Percentiles rank a stretch among this genome's conserved stretches.
phyloP scores from a whole-genome alignment of 2,888 invertebrate genomes.

The Parnassius orleans region DNA sequence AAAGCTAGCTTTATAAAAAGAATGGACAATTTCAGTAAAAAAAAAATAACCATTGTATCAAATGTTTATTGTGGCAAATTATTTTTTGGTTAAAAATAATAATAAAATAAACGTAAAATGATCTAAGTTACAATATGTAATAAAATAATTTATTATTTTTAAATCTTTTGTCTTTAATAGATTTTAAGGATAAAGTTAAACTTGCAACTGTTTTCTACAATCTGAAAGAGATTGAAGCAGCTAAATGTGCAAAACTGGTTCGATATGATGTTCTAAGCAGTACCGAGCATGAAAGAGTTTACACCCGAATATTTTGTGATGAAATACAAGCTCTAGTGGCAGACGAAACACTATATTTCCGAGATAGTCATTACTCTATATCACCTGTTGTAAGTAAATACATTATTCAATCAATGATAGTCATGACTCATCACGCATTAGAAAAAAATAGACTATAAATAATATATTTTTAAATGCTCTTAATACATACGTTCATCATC shows the following conservation, averaged over 20 bases:
- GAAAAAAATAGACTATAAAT: no score
- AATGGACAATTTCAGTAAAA: background rate
- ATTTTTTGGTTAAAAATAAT: no score
- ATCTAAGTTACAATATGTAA: no score
- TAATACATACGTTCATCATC: no score
- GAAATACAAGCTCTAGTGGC: constrained; percentile 68
- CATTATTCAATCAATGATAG: no score
- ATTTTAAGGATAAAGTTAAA: constrained; percentile 70
- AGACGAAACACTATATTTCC: constrained; percentile 60
- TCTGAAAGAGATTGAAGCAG: constrained; percentile 58
- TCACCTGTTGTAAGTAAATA: constrained; percentile 71
- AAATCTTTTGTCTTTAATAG: constrained; percentile 36
- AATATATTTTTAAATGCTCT: no score
- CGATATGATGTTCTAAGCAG: constrained; percentile 67
- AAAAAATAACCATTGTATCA: background rate
- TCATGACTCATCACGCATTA: no score
- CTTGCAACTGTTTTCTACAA: constrained; percentile 60
- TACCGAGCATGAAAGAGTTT: constrained; percentile 65
- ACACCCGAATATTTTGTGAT: constrained; percentile 69
- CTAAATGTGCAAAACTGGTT: constrained; percentile 58
- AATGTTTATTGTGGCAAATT: background rate
- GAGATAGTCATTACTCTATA: constrained; percentile 73
- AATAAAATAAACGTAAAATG: no score
- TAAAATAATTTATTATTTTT: background rate
- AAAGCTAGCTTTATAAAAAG: no score